A percentile compares a stretch with the other conserved stretches of the same genome.
Conservation (phyloP, 2,888 invertebrate genomes). For the Heteromurus nitidus region DNA sequence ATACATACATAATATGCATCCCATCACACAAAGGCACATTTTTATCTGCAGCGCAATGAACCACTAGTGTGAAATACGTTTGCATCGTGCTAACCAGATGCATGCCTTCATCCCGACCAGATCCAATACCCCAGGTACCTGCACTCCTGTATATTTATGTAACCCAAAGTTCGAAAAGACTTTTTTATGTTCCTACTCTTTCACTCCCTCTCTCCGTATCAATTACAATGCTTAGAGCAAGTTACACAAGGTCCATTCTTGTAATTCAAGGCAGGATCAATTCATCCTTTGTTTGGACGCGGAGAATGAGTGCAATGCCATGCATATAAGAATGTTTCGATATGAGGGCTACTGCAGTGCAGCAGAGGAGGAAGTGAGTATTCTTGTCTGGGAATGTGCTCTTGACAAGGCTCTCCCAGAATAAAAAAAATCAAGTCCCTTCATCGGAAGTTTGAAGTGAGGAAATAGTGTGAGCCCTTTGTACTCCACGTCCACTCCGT, state of each 20-base stretch:
- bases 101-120: background rate
- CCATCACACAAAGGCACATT: no score
- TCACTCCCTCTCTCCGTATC: constrained; percentile 2
- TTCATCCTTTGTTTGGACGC: constrained; percentile 31
- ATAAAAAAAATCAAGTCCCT: background rate
- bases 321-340: no score
- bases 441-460: constrained; percentile 32
- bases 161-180: background rate
- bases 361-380: constrained; percentile 15
- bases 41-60: no score
- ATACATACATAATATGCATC: no score
- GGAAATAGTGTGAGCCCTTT: constrained; percentile 3
- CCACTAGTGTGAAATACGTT: background rate
- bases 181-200: constrained; percentile 1
- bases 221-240: background rate
- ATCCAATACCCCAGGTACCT: background rate
- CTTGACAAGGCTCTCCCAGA: background rate
- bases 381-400: constrained; percentile 21
- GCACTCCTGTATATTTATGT: background rate
- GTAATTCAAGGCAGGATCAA: constrained; percentile 16
- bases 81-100: background rate
- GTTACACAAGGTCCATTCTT: background rate
- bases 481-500: background rate
- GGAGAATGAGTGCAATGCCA: no score
- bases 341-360: constrained; percentile 1